Percentiles rank a stretch among this genome's conserved stretches.
Evolutionary conservation across 2,888 invertebrate species (phyloP).

Genomic region (Thymelicus lineola): DNA sequence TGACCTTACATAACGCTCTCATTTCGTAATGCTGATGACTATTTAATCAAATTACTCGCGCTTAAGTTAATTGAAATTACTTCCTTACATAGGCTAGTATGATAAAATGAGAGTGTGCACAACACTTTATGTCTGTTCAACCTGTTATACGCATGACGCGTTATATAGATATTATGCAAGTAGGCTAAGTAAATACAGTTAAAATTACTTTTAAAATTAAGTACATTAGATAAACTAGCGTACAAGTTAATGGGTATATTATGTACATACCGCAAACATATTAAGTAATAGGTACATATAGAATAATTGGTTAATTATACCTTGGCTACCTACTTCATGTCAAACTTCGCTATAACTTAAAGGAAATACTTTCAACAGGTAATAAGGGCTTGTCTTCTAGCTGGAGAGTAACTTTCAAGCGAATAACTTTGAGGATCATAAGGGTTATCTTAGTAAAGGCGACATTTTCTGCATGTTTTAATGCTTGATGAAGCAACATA

Average conservation of each 20-base stretch:
- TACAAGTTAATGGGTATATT: constrained; percentile 30
- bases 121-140: not conserved
- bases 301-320: constrained; percentile 32
- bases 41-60: too few relatives aligned
- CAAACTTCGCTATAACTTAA: constrained; percentile 15
- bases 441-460: too few relatives aligned
- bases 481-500: too few relatives aligned
- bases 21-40: too few relatives aligned
- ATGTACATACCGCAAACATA: constrained; percentile 24
- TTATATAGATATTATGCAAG: constrained; percentile 26
- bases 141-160: constrained; percentile 1
- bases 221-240: constrained; percentile 13
- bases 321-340: constrained; percentile 27
- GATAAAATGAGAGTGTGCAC: not conserved
- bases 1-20: too few relatives aligned
- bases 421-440: not conserved
- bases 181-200: constrained; percentile 31
- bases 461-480: too few relatives aligned
- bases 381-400: not conserved
- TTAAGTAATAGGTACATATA: constrained; percentile 30
- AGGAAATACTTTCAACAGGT: constrained; percentile 30
- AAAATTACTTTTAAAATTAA: constrained; percentile 28
- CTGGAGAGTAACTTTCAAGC: not conserved
- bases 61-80: too few relatives aligned
- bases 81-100: not conserved